Percentiles rank a stretch among this genome's conserved stretches.
These are phyloP conservation scores for Cyphomyrmex costatus DNA, from an alignment of 1,140 invertebrate species.

Conservation along the genomic window DNA sequence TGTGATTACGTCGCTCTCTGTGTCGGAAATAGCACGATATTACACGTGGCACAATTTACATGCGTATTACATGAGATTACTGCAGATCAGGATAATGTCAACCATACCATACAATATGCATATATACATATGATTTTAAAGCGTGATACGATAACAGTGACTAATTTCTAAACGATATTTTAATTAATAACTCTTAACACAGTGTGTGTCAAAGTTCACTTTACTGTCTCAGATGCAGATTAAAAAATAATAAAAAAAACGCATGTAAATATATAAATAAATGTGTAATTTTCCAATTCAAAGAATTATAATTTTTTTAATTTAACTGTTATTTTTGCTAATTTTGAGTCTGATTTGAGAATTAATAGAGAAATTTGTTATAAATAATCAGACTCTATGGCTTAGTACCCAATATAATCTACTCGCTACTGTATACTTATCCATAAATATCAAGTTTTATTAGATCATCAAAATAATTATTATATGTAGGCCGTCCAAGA, in stretches of 20 bases:
- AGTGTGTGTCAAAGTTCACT: background rate
- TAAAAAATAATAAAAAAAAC: background rate
- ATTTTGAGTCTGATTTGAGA: background rate
- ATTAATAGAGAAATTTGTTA: background rate
- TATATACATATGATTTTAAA: background rate
- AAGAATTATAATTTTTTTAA: background rate
- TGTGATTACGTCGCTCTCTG: slow-evolving; percentile 1
- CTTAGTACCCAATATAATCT: too few species aligned
- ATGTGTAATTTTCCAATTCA: background rate
- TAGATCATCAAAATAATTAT: too few species aligned
- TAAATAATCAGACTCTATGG: too few species aligned
- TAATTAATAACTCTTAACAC: background rate
- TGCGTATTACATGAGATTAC: slow-evolving; percentile 16
- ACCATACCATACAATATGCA: too few species aligned
- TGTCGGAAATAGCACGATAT: slow-evolving; percentile 11
- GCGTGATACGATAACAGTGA: background rate
- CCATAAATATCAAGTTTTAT: too few species aligned
- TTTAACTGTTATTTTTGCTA: background rate
- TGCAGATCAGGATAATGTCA: slow-evolving; percentile 21
- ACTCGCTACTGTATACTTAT: too few species aligned
- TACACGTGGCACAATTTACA: slow-evolving; percentile 30
- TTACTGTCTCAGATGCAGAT: background rate
- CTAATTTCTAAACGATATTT: background rate
- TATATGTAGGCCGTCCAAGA: too few species aligned
- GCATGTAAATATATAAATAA: background rate